phyloP scores from a whole-genome alignment of 1,140 invertebrate genomes.

The Paramacrobiotus metropolitanus region DNA sequence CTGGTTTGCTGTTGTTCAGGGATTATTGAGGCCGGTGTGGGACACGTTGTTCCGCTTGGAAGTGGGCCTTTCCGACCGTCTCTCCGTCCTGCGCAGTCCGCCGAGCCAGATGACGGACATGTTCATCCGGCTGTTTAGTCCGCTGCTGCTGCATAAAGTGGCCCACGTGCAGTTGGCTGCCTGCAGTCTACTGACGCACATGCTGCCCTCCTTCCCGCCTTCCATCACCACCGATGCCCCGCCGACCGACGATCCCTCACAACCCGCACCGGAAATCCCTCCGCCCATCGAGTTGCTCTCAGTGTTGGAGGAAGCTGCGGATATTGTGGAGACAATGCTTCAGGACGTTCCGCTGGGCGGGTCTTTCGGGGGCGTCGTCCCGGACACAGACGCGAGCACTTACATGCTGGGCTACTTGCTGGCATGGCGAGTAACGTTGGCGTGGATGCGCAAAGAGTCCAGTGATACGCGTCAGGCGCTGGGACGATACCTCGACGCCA shows the following conservation, averaged over 20 bases:
- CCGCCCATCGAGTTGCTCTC: neutral
- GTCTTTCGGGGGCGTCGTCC: neutral
- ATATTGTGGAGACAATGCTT: constrained; percentile 1
- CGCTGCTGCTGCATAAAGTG: neutral
- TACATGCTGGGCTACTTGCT: neutral
- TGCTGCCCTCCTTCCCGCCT: neutral
- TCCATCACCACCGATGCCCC: neutral
- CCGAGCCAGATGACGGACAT: neutral
- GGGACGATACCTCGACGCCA: neutral
- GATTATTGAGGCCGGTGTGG: neutral
- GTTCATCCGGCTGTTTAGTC: neutral
- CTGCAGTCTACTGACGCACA: neutral
- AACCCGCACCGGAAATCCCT: neutral
- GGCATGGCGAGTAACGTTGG: neutral
- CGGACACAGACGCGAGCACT: neutral
- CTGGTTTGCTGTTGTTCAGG: too few species aligned
- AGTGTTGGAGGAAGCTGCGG: neutral
- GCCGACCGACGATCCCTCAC: neutral
- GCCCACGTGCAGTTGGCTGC: neutral
- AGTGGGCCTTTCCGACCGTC: neutral
- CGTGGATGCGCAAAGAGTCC: neutral
- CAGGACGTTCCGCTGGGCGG: neutral
- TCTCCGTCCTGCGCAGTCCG: neutral
- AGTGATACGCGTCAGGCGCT: neutral
- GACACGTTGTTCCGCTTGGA: neutral